phyloP scores from a whole-genome alignment of 1,140 invertebrate genomes.

The Melitaea cinxia region DNA sequence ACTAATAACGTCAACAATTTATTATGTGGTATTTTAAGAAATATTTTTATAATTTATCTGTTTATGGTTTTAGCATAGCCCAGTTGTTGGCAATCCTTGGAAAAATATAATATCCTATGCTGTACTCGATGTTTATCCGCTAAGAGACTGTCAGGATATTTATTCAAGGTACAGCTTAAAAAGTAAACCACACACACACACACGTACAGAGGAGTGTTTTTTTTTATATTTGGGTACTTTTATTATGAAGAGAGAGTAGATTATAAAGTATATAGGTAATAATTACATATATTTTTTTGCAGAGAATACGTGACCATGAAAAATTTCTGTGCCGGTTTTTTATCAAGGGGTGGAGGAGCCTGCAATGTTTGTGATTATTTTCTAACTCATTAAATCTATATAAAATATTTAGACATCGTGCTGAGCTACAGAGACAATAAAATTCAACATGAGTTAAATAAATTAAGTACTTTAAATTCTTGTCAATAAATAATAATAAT shows the following conservation, averaged over 20 bases:
- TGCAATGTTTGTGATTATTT: slow-evolving; percentile 55
- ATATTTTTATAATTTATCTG: too few relatives aligned
- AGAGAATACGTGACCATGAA: slow-evolving; percentile 56
- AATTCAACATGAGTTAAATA: too few relatives aligned
- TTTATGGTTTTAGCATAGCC: slow-evolving; percentile 41
- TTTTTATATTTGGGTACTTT: too few relatives aligned
- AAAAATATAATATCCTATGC: slow-evolving; percentile 51
- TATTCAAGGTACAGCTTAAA: slow-evolving; percentile 50
- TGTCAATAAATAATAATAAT: too few relatives aligned
- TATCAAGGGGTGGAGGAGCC: slow-evolving; percentile 58
- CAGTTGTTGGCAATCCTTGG: slow-evolving; percentile 48
- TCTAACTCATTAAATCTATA: background rate
- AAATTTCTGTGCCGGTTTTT: slow-evolving; percentile 64
- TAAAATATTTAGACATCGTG: background rate
- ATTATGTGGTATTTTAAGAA: too few relatives aligned
- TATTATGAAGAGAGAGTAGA: too few relatives aligned
- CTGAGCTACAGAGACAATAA: too few relatives aligned
- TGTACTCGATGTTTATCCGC: slow-evolving; percentile 51
- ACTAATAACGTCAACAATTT: too few relatives aligned
- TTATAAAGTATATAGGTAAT: background rate
- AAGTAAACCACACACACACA: too few relatives aligned
- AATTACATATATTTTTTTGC: slow-evolving; percentile 27
- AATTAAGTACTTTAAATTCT: too few relatives aligned
- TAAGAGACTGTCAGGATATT: slow-evolving; percentile 54
- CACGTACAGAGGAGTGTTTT: too few relatives aligned